Conservation (phyloP, 2,113 vertebrate species). For the Clinocottus analis region DNA sequence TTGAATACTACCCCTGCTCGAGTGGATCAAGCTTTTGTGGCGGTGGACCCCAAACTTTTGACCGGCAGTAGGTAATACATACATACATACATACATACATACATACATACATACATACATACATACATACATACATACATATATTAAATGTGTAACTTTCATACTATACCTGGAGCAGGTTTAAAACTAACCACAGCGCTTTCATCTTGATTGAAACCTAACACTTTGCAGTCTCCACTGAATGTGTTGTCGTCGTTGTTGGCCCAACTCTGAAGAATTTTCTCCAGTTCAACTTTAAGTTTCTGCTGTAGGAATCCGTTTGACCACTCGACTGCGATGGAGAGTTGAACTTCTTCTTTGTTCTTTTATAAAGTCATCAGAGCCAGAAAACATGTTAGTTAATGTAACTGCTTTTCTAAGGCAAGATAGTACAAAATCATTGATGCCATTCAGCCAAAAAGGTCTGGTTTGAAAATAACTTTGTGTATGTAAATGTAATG, state of each 20-base stretch:
- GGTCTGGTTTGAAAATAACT: not conserved
- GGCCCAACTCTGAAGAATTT: conserved; percentile 57
- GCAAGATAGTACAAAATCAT: not conserved
- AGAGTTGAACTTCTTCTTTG: not conserved
- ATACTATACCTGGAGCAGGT: conserved; percentile 56
- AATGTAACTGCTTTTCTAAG: not conserved
- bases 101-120: not conserved
- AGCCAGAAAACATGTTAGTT: conserved; percentile 3
- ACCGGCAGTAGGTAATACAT: too few species aligned
- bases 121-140: not conserved
- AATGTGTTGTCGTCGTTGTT: accelerated
- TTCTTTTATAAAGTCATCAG: not conserved
- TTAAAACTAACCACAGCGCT: conserved; percentile 9
- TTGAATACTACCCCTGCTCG: too few species aligned
- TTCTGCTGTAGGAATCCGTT: accelerated
- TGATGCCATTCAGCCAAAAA: not conserved
- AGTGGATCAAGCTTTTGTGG: too few species aligned
- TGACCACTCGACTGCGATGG: conserved; percentile 42
- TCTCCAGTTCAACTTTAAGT: accelerated
- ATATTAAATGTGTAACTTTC: not conserved
- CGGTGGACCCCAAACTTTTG: too few species aligned
- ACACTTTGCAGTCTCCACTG: accelerated
- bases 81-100: too few species aligned
- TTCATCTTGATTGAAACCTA: accelerated
- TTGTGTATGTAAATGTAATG: not conserved